Conservation (phyloP, 37 sponge, comb jelly and placozoan genomes). For the Hexactinellida sp. region DNA sequence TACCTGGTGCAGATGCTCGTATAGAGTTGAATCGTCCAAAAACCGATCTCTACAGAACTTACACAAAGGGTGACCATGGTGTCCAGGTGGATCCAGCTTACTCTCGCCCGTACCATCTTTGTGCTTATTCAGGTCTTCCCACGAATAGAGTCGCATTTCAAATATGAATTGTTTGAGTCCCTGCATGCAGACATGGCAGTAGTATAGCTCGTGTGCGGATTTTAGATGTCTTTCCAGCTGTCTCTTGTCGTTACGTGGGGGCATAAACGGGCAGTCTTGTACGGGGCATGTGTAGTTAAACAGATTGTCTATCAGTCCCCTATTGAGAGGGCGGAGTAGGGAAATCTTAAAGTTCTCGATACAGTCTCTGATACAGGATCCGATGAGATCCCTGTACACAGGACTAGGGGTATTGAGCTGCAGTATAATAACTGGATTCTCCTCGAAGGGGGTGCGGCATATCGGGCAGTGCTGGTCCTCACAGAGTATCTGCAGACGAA, state of each 20-base stretch:
- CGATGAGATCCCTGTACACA: not conserved
- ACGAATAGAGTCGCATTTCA: constrained; percentile 55
- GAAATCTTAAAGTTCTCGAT: not conserved
- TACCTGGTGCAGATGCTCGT: constrained; percentile 48
- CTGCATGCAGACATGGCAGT: constrained; percentile 58
- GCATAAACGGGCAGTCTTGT: not conserved
- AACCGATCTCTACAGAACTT: constrained; percentile 70
- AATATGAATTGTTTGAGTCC: constrained; percentile 57
- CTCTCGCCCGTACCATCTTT: constrained; percentile 27
- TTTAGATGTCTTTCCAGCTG: constrained; percentile 45
- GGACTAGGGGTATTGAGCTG: not conserved
- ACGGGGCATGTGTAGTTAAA: not conserved
- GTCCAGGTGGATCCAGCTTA: constrained; percentile 43
- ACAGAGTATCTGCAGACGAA: constrained; percentile 58
- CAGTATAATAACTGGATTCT: not conserved
- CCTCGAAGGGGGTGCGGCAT: constrained; percentile 34
- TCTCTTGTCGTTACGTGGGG: not conserved
- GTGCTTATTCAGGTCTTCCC: constrained; percentile 46
- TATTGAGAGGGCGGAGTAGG: not conserved
- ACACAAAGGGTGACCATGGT: constrained; percentile 81
- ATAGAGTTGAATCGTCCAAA: constrained; percentile 67
- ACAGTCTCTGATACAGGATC: not conserved
- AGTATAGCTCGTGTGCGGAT: constrained; percentile 34
- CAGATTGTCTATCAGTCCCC: not conserved
- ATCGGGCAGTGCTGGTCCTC: constrained; percentile 71